Base-by-base conservation (phyloP, 2,113 vertebrate species). In the Pardalotus punctatus region DNA sequence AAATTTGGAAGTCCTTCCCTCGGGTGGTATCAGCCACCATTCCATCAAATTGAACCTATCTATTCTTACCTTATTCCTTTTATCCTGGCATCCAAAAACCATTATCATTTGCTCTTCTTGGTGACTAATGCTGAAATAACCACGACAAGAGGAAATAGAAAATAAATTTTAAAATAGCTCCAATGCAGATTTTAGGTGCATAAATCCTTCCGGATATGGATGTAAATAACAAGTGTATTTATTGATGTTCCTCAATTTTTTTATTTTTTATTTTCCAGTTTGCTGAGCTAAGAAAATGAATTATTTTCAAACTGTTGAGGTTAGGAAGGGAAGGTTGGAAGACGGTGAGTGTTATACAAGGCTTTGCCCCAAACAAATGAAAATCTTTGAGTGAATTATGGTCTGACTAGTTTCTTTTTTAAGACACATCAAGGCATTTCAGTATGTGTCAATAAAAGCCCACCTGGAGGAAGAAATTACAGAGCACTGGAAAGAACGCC, bases 401-500 rank as follows among this genome's bases (percentile, higher is more conserved):
- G 45, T 56, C 69, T 83, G 54, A 81, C 64, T 88, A 76, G 69
- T 88, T 79, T 71, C 86, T 93, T 72, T 95, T 90, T 95, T 69
- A 93, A 96, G 61, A 57, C 50, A 97, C 83, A 97, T 97, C 93
- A 93, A 95, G 92, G 72, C 72, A 62, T 93, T 96, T 92, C 67
- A 51, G 62, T 72, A 69, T 64, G 54, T 88, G 76, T 96, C 96
- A 92, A 90, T 96, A 96, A 97, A 97, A 97, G 95, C 61, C 90
- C 94, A 96, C 89, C 81, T 91, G 91, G 95, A 95, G 84, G 69
- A 96, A 96, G 92, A 93, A 97, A 94, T 90, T 94, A 94, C 93
- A 94, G 53, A 96, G 92, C 72, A 66, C 67, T 92, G 90, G 92
- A 97, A 95, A 90, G 81, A 96, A 91, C 21, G 38, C 88, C 95